Base-by-base conservation (phyloP, 2,888 invertebrate species). In the Protonemura montana region DNA sequence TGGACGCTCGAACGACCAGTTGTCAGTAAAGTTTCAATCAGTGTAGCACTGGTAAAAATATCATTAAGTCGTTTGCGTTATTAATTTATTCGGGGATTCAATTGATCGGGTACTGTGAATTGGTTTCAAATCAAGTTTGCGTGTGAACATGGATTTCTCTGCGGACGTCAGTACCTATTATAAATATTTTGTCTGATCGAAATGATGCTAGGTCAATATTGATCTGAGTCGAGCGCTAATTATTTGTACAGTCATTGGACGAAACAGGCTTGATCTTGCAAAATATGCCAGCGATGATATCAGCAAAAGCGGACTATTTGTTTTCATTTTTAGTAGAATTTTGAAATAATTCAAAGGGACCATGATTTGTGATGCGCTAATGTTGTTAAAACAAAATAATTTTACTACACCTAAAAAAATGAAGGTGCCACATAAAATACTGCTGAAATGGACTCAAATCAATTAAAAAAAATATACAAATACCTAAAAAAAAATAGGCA, bases 91-190 rank as follows among this genome's bases (percentile, higher is more conserved):
- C 21, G 7, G 21, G 16, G 13, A 59, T 6, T 10, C 59, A 1
- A 59, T 59, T 59, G 59, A 59, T 59, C 21, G 21, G 59, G 3
- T 59, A 21, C 59, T 59, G 21, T 35, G 29, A 76, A 83, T 26
- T 28, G 16, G 27, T 59, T 16, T 59, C 21, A 59, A n/a, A 59
- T 59, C 7, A 59, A 59, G 42, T 41, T 41, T 81, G 80, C 0
- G 59, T 10, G 80, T 26, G 85, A n/a, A 78, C 83, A 90, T 90
- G 90, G 90, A 90, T 88, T 87, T 90, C 85, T 88, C 89, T 59
- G 87, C 89, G 76, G 89, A 89, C 88, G 90, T 90, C 89, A 89
- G 90, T 89, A n/a, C n/a, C n/a, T n/a, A 86, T 85, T 59, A 84
- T 76, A 81, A n/a, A 76, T 21, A 81, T 81, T 30, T 81, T 81